Evolutionary conservation across 2,888 invertebrate species (phyloP).

Genomic region (Trachelus iudaicus): DNA sequence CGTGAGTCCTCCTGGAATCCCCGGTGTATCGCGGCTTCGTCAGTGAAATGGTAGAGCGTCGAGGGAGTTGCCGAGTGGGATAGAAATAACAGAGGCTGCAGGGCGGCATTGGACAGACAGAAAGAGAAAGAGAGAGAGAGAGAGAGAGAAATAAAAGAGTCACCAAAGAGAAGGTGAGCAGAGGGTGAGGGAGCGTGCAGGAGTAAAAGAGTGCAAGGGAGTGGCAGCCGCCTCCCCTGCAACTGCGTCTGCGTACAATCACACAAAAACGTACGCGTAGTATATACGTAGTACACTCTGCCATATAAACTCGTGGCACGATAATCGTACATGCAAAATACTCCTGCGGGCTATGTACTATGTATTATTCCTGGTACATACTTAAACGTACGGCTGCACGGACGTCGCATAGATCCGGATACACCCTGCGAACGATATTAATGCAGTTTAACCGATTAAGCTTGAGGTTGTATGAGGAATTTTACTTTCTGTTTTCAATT

Average conservation of each 20-base stretch:
- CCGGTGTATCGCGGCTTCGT: not conserved
- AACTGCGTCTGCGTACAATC: conserved; percentile 1
- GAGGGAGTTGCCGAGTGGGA: conserved; percentile 21
- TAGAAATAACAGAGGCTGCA: conserved; percentile 26
- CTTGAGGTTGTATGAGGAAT: not conserved
- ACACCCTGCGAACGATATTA: not conserved
- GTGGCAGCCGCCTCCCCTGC: not conserved
- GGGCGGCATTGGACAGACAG: conserved; percentile 30
- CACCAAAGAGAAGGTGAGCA: not conserved
- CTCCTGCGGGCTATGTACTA: not conserved
- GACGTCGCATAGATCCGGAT: not conserved
- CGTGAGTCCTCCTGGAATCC: not conserved
- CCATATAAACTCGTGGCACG: not conserved
- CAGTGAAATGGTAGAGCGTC: conserved; percentile 16
- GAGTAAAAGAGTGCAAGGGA: conserved; percentile 11
- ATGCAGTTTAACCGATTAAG: not conserved
- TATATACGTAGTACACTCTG: not conserved
- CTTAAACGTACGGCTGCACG: not conserved
- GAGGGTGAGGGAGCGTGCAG: not conserved
- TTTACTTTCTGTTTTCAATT: not conserved
- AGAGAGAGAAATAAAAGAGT: not conserved
- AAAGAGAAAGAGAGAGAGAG: conserved; percentile 15
- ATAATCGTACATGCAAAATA: not conserved
- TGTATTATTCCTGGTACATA: not conserved
- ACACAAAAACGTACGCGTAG: not conserved